These are phyloP conservation scores for Tetrax tetrax DNA, from an alignment of 2,113 vertebrate species.

Conservation along the genomic window DNA sequence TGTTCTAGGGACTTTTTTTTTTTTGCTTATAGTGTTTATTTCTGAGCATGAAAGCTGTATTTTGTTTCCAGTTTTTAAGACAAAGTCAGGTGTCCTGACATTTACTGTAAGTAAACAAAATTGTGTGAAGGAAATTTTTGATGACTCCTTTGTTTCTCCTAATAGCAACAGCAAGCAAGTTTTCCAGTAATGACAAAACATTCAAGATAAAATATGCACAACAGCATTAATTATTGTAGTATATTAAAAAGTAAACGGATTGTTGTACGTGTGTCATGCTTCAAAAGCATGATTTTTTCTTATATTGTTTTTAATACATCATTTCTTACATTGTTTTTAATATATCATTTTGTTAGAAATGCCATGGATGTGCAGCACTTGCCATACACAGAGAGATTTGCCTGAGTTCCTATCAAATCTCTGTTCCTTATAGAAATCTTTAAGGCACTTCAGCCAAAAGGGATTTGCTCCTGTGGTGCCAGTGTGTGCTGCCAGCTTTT, in stretches of 20 bases:
- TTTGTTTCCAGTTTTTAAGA: background rate
- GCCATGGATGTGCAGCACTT: background rate
- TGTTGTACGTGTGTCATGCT: background rate
- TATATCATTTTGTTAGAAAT: background rate
- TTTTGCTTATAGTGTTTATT: background rate
- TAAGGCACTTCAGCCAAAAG: background rate
- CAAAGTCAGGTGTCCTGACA: background rate
- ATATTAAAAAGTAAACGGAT: background rate
- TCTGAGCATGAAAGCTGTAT: background rate
- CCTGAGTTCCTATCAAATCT: slow-evolving; percentile 18
- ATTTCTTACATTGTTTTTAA: background rate
- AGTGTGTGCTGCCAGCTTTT: background rate
- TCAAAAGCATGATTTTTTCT: background rate
- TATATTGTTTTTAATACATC: background rate
- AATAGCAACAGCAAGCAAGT: background rate
- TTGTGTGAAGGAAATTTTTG: background rate
- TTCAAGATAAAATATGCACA: background rate
- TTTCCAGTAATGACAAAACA: background rate
- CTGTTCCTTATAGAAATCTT: slow-evolving; percentile 34
- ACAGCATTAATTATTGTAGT: background rate
- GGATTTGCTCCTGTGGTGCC: background rate
- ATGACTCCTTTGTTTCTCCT: background rate
- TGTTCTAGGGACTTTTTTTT: background rate
- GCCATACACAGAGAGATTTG: background rate
- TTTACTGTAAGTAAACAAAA: background rate